Conservation (phyloP, 2,888 invertebrate genomes). For the Sphaeridia pumilis region DNA sequence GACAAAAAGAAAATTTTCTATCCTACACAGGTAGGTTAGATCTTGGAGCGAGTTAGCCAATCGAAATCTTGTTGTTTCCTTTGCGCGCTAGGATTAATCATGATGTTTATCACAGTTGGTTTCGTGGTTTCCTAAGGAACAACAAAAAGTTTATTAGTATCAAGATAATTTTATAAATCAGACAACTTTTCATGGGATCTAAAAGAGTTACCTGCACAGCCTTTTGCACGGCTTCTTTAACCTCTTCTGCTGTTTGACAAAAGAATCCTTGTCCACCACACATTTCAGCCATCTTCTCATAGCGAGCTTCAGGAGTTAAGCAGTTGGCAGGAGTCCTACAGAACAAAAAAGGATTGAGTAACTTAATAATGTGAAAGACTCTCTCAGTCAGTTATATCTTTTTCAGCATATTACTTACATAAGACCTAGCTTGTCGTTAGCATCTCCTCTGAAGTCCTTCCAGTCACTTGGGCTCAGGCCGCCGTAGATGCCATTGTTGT, state of each 20-base stretch:
- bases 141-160: background rate
- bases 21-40: too few species aligned
- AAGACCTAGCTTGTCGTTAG: constrained; percentile 57
- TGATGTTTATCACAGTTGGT: constrained; percentile 79
- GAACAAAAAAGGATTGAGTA: constrained; percentile 21
- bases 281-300: constrained; percentile 81
- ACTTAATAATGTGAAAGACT: constrained; percentile 9
- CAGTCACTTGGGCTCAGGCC: constrained; percentile 69
- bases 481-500: constrained; percentile 89
- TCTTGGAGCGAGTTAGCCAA: constrained; percentile 87
- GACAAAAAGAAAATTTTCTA: too few species aligned
- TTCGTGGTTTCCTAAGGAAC: constrained; percentile 49
- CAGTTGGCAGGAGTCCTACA: constrained; percentile 73
- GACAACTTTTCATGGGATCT: background rate
- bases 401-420: constrained; percentile 57
- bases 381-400: background rate
- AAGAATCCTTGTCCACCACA: constrained; percentile 71
- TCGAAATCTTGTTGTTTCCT: constrained; percentile 81
- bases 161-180: background rate
- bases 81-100: constrained; percentile 76
- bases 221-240: constrained; percentile 56
- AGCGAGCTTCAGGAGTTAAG: constrained; percentile 63
- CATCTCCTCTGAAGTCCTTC: constrained; percentile 50
- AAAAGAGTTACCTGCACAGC: constrained; percentile 46
- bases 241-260: constrained; percentile 63